Conservation (phyloP, 2,888 invertebrate species). For the Elegia similella region DNA sequence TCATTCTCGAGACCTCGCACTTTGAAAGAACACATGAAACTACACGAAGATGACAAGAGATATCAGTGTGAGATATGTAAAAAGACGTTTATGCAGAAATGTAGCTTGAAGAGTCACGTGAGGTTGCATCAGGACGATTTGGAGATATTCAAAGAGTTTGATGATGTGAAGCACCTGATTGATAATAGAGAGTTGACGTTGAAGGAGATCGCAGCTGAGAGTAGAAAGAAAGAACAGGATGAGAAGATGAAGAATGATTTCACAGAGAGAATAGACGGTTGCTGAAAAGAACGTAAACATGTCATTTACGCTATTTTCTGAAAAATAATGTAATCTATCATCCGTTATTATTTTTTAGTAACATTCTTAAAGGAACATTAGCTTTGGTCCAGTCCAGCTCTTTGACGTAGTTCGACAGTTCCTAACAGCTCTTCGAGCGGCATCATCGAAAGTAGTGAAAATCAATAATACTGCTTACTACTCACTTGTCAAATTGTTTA, state of each 20-base stretch:
- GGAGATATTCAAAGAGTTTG: slow-evolving; percentile 75
- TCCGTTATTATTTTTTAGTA: no score
- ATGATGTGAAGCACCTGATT: slow-evolving; percentile 72
- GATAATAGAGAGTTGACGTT: slow-evolving; percentile 70
- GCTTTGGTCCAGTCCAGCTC: no score
- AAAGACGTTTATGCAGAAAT: slow-evolving; percentile 70
- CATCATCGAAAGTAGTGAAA: no score
- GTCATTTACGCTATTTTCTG: no score
- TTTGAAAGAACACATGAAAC: slow-evolving; percentile 60
- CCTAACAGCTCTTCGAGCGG: no score
- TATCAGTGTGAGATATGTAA: slow-evolving; percentile 70
- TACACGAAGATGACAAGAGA: slow-evolving; percentile 61
- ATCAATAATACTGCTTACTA: no score
- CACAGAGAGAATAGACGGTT: slow-evolving; percentile 27
- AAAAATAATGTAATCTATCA: no score
- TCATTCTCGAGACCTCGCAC: slow-evolving; percentile 56
- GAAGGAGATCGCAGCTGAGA: slow-evolving; percentile 70
- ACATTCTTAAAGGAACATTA: no score
- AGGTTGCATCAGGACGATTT: slow-evolving; percentile 69
- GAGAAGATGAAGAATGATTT: slow-evolving; percentile 46
- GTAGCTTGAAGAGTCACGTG: slow-evolving; percentile 66
- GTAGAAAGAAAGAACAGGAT: slow-evolving; percentile 51
- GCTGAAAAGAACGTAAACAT: background rate
- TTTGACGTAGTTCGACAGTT: no score
- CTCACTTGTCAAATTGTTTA: no score